Percentiles rank a stretch among this genome's conserved stretches.
Conservation (phyloP, 2,113 vertebrate species). For the Cynopterus brachyotis region DNA sequence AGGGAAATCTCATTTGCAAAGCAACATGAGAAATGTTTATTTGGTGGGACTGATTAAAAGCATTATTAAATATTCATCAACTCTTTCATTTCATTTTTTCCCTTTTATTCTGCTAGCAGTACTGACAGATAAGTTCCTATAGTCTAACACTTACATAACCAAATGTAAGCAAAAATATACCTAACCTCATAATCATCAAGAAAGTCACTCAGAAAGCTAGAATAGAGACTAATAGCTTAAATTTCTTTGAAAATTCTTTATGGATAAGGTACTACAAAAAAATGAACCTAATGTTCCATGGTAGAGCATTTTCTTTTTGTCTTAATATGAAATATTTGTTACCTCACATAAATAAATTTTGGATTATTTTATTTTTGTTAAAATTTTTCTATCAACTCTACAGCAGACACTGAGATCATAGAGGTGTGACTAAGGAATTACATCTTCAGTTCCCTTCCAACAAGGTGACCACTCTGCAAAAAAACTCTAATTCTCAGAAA, state of each 20-base stretch:
- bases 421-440: slow-evolving; percentile 67
- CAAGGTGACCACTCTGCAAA: slow-evolving; percentile 66
- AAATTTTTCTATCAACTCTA: slow-evolving; percentile 25
- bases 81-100: slow-evolving; percentile 13
- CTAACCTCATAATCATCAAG: neutral
- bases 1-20: slow-evolving; percentile 62
- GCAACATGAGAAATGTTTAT: slow-evolving; percentile 48
- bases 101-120: slow-evolving; percentile 39
- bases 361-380: slow-evolving; percentile 25
- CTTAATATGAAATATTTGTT: slow-evolving; percentile 18
- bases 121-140: neutral
- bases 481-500: slow-evolving; percentile 74
- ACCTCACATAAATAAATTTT: neutral
- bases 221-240: neutral
- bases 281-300: neutral
- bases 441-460: slow-evolving; percentile 61
- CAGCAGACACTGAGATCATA: slow-evolving; percentile 60
- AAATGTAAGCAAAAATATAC: neutral
- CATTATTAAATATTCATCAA: slow-evolving; percentile 67
- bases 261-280: neutral
- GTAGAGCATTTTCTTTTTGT: neutral
- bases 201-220: slow-evolving; percentile 2
- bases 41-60: slow-evolving; percentile 66
- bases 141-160: neutral
- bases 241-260: neutral